These are phyloP conservation scores for Acrobasis consociella DNA, from an alignment of 2,888 invertebrate species.

Conservation along the genomic window DNA sequence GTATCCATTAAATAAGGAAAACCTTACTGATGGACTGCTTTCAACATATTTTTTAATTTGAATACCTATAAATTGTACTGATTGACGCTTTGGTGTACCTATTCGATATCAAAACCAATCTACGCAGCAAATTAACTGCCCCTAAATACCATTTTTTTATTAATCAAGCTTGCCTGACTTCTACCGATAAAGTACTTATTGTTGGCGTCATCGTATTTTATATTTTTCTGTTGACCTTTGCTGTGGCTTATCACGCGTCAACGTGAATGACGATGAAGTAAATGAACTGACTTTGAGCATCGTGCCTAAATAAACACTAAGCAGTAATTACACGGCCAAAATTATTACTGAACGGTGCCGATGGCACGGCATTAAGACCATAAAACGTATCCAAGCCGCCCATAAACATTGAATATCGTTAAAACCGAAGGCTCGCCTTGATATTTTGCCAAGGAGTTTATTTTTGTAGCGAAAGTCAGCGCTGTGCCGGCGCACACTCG, in stretches of 20 bases:
- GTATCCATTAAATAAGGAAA: too few species aligned
- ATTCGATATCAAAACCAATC: too few species aligned
- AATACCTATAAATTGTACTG: too few species aligned
- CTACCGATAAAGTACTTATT: not conserved
- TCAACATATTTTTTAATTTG: too few species aligned
- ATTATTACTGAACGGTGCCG: constrained; percentile 22
- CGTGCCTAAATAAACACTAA: constrained; percentile 30
- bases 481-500: constrained; percentile 50
- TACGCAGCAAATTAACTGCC: not conserved
- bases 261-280: constrained; percentile 24
- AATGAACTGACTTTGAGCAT: constrained; percentile 23
- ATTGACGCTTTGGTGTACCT: too few species aligned
- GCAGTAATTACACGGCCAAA: constrained; percentile 21
- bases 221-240: constrained; percentile 28
- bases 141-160: not conserved
- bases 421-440: constrained; percentile 78
- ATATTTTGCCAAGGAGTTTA: constrained; percentile 80
- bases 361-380: constrained; percentile 26
- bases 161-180: not conserved
- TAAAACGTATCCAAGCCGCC: constrained; percentile 46
- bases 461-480: constrained; percentile 79
- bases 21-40: too few species aligned
- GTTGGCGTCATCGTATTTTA: not conserved
- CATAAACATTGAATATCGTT: constrained; percentile 69
- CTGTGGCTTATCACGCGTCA: constrained; percentile 29